phyloP scores from a whole-genome alignment of 2,888 invertebrate species.

The Hydropsyche betteni region DNA sequence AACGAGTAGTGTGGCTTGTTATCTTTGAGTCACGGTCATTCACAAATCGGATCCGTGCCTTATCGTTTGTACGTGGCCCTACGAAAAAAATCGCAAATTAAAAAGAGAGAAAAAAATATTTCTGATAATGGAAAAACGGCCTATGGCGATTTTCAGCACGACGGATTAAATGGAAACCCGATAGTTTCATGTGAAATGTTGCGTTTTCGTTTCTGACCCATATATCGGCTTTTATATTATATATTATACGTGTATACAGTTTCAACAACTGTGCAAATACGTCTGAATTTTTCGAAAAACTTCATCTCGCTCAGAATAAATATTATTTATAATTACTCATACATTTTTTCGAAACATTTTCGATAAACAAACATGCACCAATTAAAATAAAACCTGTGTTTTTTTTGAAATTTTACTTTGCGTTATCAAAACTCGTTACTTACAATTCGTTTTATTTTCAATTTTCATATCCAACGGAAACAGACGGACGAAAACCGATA shows the following conservation, averaged over 20 bases:
- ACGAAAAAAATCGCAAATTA: too few species aligned
- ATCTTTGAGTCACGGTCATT: too few species aligned
- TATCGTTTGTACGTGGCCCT: too few species aligned
- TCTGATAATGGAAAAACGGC: background rate
- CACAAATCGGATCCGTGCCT: too few species aligned
- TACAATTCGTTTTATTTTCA: conserved; percentile 8
- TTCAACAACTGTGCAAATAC: conserved; percentile 18
- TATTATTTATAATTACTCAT: conserved; percentile 1
- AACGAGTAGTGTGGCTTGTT: too few species aligned
- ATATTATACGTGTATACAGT: too few species aligned
- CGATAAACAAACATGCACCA: too few species aligned
- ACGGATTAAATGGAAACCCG: too few species aligned
- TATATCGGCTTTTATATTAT: background rate
- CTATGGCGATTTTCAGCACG: background rate
- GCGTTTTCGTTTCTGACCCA: background rate
- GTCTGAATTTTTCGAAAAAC: background rate
- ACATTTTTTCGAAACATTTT: background rate
- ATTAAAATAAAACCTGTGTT: too few species aligned
- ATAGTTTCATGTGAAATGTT: background rate
- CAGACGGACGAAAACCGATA: conserved; percentile 77
- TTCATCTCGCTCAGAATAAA: background rate
- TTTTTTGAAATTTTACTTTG: too few species aligned
- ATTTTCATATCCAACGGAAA: conserved; percentile 4
- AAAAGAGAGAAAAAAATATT: too few species aligned
- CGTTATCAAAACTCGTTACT: background rate